Evolutionary conservation across 2,113 vertebrate species (phyloP).

Genomic region (Agapornis roseicollis): DNA sequence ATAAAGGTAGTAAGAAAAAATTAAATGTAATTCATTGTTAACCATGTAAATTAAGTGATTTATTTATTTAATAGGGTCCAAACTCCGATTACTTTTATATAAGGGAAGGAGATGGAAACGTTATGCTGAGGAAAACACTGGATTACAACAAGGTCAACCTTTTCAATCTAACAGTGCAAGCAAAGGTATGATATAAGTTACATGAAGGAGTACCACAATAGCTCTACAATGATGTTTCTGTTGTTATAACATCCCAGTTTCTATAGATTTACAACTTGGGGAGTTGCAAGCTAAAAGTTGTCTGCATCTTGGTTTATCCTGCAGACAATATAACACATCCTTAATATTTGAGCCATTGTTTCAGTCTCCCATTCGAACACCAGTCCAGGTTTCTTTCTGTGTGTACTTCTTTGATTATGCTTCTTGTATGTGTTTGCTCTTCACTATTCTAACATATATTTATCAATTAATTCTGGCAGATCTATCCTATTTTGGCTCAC

Average conservation of each 20-base stretch:
- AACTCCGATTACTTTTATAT: slow-evolving; percentile 67
- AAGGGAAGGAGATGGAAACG: slow-evolving; percentile 56
- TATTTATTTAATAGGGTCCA: slow-evolving; percentile 61
- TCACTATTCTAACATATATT: neutral
- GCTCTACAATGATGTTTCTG: neutral
- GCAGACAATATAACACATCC: neutral
- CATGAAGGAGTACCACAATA: neutral
- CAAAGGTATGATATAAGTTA: slow-evolving; percentile 61
- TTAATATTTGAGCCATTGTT: neutral
- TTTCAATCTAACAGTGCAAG: slow-evolving; percentile 73
- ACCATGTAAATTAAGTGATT: neutral
- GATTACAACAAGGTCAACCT: slow-evolving; percentile 72
- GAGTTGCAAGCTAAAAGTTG: neutral
- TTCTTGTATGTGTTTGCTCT: neutral
- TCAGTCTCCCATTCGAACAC: neutral
- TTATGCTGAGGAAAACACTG: slow-evolving; percentile 64
- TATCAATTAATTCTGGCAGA: neutral
- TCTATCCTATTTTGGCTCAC: neutral
- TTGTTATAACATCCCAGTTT: neutral
- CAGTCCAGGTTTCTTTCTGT: neutral
- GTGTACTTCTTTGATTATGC: neutral
- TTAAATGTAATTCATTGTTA: neutral
- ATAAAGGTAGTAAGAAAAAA: neutral
- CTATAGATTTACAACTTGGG: neutral
- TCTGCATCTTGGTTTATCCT: neutral